A percentile compares a stretch with the other conserved stretches of the same genome.
phyloP scores from a whole-genome alignment of 2,113 vertebrate genomes.

The Anseranas semipalmata region DNA sequence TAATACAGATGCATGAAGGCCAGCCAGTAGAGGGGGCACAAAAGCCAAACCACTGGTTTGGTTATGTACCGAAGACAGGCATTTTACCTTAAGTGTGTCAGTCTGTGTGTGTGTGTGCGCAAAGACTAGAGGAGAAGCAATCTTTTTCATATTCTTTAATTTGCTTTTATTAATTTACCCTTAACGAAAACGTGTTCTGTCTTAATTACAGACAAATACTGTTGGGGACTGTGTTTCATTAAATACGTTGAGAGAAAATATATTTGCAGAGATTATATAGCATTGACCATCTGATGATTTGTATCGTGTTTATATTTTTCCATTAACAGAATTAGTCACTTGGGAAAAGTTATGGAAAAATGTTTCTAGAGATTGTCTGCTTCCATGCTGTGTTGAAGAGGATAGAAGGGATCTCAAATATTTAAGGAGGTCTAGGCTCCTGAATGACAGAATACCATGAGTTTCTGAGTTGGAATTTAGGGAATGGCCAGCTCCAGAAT shows the following conservation, averaged over 20 bases:
- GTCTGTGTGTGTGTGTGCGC: background rate
- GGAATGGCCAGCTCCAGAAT: background rate
- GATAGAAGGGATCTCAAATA: background rate
- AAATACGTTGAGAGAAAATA: slow-evolving; percentile 15
- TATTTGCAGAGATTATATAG: background rate
- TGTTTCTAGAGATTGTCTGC: background rate
- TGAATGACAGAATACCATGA: background rate
- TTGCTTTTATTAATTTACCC: slow-evolving; percentile 27
- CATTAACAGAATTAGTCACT: background rate
- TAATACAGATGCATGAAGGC: background rate
- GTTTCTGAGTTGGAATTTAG: background rate
- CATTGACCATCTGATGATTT: background rate
- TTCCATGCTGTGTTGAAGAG: background rate
- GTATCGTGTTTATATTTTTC: background rate
- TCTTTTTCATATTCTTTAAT: background rate
- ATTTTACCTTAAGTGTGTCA: background rate
- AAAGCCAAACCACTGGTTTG: background rate
- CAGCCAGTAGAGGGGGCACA: slow-evolving; percentile 56
- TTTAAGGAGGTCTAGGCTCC: background rate
- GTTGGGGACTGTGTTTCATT: background rate
- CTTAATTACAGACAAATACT: background rate
- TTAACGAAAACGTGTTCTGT: background rate
- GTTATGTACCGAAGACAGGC: background rate
- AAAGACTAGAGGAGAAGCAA: background rate
- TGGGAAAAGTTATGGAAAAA: background rate